These are phyloP conservation scores for Ophiodon elongatus DNA, from an alignment of 2,113 vertebrate genomes.

Conservation along the genomic window DNA sequence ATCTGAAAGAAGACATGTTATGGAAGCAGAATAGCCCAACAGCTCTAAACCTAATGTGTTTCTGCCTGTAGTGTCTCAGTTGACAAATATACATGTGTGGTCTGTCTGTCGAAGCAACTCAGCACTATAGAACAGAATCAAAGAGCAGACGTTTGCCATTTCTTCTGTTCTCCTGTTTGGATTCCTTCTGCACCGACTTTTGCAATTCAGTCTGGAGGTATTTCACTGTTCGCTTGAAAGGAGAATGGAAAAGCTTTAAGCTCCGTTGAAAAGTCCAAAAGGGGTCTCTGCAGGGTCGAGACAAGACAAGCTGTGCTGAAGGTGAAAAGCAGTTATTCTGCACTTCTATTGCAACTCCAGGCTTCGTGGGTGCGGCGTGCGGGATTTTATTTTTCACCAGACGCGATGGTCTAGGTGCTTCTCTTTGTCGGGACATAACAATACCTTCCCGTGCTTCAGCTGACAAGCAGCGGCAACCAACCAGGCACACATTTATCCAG, in stretches of 20 bases:
- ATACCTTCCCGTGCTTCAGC: not conserved
- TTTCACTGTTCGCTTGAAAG: not conserved
- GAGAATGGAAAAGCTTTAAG: slow-evolving; percentile 16
- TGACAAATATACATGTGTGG: not conserved
- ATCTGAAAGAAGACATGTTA: too few relatives aligned
- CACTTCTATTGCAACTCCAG: not conserved
- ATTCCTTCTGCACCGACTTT: not conserved
- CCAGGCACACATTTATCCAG: not conserved
- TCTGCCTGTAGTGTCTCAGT: too few relatives aligned
- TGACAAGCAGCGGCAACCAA: not conserved
- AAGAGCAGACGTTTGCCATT: not conserved
- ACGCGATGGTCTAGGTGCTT: slow-evolving; percentile 3
- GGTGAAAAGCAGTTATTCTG: slow-evolving; percentile 19
- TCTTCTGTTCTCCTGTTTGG: not conserved
- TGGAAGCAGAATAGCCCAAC: too few relatives aligned
- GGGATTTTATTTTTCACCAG: slow-evolving; percentile 20
- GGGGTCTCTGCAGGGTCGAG: slow-evolving; percentile 31
- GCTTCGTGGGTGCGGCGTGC: not conserved
- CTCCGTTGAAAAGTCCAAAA: slow-evolving; percentile 23
- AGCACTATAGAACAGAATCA: not conserved
- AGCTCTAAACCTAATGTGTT: too few relatives aligned
- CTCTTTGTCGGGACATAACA: not conserved
- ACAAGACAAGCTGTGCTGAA: slow-evolving; percentile 8
- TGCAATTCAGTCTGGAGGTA: not conserved
- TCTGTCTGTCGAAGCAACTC: not conserved